Evolutionary conservation across 2,888 invertebrate species (phyloP).

Genomic region (Catocala fraxini): DNA sequence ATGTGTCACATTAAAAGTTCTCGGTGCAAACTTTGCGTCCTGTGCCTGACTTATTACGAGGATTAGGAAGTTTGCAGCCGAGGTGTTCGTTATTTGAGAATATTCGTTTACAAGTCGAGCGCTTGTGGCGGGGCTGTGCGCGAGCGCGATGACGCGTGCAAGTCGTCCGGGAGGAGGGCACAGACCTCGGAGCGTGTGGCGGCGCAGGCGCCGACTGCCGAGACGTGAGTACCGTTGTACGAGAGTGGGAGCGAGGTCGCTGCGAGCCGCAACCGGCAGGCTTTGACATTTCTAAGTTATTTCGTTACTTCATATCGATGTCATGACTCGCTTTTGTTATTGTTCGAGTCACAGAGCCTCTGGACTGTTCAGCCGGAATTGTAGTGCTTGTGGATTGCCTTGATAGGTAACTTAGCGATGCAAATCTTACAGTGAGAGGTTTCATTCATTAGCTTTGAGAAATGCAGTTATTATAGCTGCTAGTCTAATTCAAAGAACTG

Average conservation of each 20-base stretch:
- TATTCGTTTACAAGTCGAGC: conserved; percentile 37
- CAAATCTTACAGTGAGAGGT: conserved; percentile 34
- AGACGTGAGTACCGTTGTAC: conserved; percentile 79
- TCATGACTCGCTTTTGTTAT: conserved; percentile 69
- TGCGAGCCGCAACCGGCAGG: conserved; percentile 53
- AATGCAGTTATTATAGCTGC: conserved; percentile 20
- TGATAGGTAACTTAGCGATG: conserved; percentile 32
- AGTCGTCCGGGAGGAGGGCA: conserved; percentile 71
- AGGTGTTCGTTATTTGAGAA: conserved; percentile 44
- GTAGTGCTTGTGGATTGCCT: conserved; percentile 36
- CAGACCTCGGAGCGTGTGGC: conserved; percentile 75
- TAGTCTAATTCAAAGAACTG: conserved; percentile 7
- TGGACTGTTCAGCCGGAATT: conserved; percentile 27
- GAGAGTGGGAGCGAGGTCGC: conserved; percentile 80
- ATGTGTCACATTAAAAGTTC: conserved; percentile 59
- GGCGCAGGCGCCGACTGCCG: conserved; percentile 70
- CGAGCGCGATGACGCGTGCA: conserved; percentile 67
- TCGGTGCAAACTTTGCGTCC: conserved; percentile 35
- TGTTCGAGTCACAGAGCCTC: conserved; percentile 34
- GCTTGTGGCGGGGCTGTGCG: conserved; percentile 44
- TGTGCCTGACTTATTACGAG: conserved; percentile 29
- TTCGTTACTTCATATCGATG: conserved; percentile 70
- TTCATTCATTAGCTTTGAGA: conserved; percentile 29
- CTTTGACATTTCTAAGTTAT: conserved; percentile 83
- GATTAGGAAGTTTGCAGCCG: conserved; percentile 31